Base-by-base conservation (phyloP, 2,888 invertebrate genomes). In the Sceliomorpha sp. region DNA sequence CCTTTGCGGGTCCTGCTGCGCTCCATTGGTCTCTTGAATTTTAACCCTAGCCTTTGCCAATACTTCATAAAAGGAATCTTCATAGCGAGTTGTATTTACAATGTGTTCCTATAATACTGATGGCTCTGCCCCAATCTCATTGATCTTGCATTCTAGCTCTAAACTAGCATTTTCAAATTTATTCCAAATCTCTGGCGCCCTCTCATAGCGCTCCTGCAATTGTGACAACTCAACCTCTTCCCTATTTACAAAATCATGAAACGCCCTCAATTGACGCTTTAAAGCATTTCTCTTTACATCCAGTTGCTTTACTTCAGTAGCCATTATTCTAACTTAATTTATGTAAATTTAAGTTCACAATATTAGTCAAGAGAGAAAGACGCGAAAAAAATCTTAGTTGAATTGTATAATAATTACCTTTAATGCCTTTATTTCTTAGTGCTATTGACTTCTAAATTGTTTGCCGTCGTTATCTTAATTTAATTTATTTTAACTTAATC, bases 191-290 rank as follows among this genome's bases (percentile, higher is more conserved):
- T 29, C 29, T 2, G 29, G 29, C 2, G 9, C 29, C 29, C 29
- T 29, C 8, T 29, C 29, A 9, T 29, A 29, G 29, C 29, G 29
- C 29, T 29, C 29, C 8, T 29, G 29, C 29, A 29, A 8, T 8
- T 29, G 29, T 8, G 29, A 29, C 29, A 29, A 9, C 8, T 29
- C 29, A 9, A 8, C 8, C n/a, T 29, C 9, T 8, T 8, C 29
- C 2, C 9, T 8, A 9, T n/a, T 2, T 29, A 29, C 29, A 29
- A 5, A 29, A 29, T 29, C 8, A n/a, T 9, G 2, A 29, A 29
- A 29, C 8, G 8, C 8, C 8, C 2, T n/a, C 8, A 29, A 29
- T 29, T 29, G 29, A 29, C 29, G 29, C 9, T 29, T 29, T 1
- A 29, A 2, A 7, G 29, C 3, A 9, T 2, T 29, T 29, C 29